phyloP scores from a whole-genome alignment of 2,797 vertebrate species.

The Macropus fuliginosus region DNA sequence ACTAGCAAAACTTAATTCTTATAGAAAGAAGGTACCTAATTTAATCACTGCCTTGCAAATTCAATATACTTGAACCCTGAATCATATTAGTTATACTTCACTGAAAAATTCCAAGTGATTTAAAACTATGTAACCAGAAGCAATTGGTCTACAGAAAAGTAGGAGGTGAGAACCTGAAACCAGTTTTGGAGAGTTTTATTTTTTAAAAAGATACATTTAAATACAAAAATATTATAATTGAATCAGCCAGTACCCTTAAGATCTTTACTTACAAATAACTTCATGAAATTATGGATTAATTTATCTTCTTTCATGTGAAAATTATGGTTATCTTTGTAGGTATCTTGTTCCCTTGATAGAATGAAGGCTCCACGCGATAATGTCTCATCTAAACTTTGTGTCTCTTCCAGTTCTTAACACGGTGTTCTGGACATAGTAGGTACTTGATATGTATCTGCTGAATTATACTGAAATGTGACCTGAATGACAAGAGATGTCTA shows the following conservation, averaged over 20 bases:
- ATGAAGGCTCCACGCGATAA: not conserved
- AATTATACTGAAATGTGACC: not conserved
- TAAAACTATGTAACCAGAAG: not conserved
- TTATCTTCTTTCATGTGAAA: constrained; percentile 66
- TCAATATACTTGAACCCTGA: not conserved
- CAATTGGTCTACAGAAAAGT: constrained; percentile 63
- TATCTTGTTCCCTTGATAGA: not conserved
- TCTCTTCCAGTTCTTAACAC: not conserved
- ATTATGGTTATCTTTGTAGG: not conserved
- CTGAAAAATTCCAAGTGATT: not conserved
- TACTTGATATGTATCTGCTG: not conserved
- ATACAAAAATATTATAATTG: constrained; percentile 59
- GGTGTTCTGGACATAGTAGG: not conserved
- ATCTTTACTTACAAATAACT: constrained; percentile 71
- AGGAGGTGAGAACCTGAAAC: constrained; percentile 40
- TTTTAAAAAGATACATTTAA: constrained; percentile 73
- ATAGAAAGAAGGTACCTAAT: not conserved
- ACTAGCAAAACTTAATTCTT: not conserved
- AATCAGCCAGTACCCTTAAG: constrained; percentile 76
- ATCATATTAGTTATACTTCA: not conserved
- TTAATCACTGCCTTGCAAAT: not conserved
- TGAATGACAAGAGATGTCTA: not conserved
- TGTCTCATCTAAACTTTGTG: not conserved
- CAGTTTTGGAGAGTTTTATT: constrained; percentile 67
- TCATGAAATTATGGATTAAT: constrained; percentile 75